Evolutionary conservation across 2,113 vertebrate genomes (phyloP), one percentile per base, ranked within the genome.

Genomic region (Bufo gargarizans): DNA sequence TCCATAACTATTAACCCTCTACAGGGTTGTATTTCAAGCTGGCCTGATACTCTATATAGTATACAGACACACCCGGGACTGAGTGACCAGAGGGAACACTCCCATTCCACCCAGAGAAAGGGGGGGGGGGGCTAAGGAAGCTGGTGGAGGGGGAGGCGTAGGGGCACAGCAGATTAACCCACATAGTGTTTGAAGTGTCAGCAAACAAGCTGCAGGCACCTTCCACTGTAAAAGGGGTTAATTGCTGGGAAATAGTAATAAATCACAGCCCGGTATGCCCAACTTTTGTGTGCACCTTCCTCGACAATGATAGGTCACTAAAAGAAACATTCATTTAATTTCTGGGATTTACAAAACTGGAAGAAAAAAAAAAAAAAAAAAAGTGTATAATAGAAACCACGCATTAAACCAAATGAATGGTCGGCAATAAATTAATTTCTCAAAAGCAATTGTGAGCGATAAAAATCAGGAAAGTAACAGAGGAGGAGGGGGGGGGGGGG

Each of bases 161-260:
- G 86, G 79, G 86, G 79, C 67, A 82, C 67, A 80, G 86, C 77
- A 87, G 43, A 82, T 88, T 88, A 88, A 88, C 86, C 86, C 79
- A 20, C 74, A 50, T 50, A 87, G 77, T 81, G 86, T 80, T 69
- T 87, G 77, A 82, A 72, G 86, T 87, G 86, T 81, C 77, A 72
- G 77, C 77, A 82, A 87, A 87, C 86, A 82, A 81, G 63, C 86
- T 87, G 78, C 86, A 82, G 86, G 86, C 86, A 43, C 77, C 86
- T 87, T 43, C 12, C 43, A 77, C 77, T 81, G 65, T 81, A 87
- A 84, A 82, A 67, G 77, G 86, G 86, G 77, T 87, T 87, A 87
- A 87, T 87, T 74, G 78, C 86, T 81, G 86, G 33, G 77, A 72
- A 82, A 82, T 74, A 82, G 61, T 58, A 58, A 87, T 87, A 81